Evolutionary conservation across 2,888 invertebrate species (phyloP), one percentile per base, ranked within the genome.

Genomic region (Endotricha flammealis): DNA sequence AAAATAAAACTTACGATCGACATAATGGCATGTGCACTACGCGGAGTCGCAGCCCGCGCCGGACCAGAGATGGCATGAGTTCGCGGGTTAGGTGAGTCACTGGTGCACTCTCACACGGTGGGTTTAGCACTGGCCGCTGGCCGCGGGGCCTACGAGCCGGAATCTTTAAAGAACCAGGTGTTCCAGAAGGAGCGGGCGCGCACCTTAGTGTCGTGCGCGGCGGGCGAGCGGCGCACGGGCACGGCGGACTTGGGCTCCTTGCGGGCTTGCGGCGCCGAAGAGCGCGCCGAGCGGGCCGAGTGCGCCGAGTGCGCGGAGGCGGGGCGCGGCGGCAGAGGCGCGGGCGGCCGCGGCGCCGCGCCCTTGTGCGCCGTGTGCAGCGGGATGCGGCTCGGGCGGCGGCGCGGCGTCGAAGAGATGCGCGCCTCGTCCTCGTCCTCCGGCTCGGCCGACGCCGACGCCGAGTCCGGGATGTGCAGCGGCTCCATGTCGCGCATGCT

Each of bases 151-250:
- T 41, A 43, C 38, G 49, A 42, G 48, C 38, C 45, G 48, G 46
- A 47, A 44, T 53, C 53, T 46, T 53, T 55, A 48, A 50, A 50
- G 88, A 90, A 79, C 75, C 73, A 79, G 43, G 53, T 35, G 85
- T 88, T 89, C 92, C 91, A 92, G 88, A 91, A 91, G 78, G 89
- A 88, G 74, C 89, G 88, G 61, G 79, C 67, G 76, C 93, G 92
- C 91, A 93, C 92, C 92, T 93, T 92, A 68, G 71, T 62, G 69
- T 90, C 90, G 70, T 47, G 48, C 53, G 57, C 50, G 50, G 83
- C 70, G 45, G 59, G 59, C 78, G 70, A 63, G 70, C 67, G 74
- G 48, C 63, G 58, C 49, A 63, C 61, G 32, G 68, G 87, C 72
- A 59, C 82, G 52, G 69, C 66, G 38, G 87, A 61, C 73, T 65